These are phyloP conservation scores for Campoletis raptor DNA, from an alignment of 2,888 invertebrate genomes.

Conservation along the genomic window DNA sequence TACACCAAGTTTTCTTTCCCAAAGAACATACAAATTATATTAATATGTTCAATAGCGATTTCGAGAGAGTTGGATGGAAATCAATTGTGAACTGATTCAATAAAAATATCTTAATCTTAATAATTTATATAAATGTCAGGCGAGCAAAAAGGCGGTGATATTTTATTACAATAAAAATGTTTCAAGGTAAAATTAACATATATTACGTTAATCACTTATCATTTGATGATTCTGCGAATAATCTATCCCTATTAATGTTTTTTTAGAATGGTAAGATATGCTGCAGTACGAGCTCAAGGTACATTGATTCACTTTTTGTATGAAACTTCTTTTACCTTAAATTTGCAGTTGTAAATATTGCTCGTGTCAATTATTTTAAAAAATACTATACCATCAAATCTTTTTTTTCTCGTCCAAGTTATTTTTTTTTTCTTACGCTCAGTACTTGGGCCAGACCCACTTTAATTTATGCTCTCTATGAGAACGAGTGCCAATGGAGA, in stretches of 20 bases:
- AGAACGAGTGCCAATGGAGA: not conserved
- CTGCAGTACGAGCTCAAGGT: too few species aligned
- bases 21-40: conserved; percentile 9
- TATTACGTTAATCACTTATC: too few species aligned
- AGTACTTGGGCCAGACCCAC: not conserved
- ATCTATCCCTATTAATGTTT: too few species aligned
- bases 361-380: too few species aligned
- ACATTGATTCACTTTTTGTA: too few species aligned
- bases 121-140: not conserved
- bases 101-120: not conserved
- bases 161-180: not conserved
- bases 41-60: not conserved
- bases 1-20: conserved; percentile 18
- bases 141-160: not conserved
- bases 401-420: not conserved
- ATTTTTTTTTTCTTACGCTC: not conserved
- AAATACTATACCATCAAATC: not conserved
- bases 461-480: conserved; percentile 19
- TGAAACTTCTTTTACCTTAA: not conserved
- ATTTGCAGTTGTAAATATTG: not conserved
- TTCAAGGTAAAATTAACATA: not conserved
- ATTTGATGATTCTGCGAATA: too few species aligned
- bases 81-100: conserved; percentile 10
- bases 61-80: conserved; percentile 11
- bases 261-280: too few species aligned